Conservation (phyloP, 2,113 vertebrate genomes). For the human region DNA sequence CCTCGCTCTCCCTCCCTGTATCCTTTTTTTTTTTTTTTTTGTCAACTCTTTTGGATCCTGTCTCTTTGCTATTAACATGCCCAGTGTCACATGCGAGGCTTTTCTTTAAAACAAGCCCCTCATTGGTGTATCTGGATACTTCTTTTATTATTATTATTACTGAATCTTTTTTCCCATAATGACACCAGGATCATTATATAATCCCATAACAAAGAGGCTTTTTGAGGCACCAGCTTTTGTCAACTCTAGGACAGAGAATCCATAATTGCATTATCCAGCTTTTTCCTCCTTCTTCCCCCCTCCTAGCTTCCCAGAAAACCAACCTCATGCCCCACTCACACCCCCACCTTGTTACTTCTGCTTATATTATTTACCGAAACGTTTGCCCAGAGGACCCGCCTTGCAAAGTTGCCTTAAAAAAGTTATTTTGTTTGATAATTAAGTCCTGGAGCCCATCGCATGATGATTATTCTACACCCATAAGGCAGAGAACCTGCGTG, state of each 20-base stretch:
- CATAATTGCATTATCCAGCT: slow-evolving; percentile 97
- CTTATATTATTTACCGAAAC: slow-evolving; percentile 84
- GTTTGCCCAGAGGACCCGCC: slow-evolving; percentile 83
- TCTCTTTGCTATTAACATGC: slow-evolving; percentile 86
- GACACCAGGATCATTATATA: slow-evolving; percentile 99
- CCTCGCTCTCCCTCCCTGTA: slow-evolving; percentile 79
- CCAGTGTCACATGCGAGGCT: slow-evolving; percentile 88
- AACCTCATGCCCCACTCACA: slow-evolving; percentile 87
- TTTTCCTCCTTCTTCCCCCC: slow-evolving; percentile 65
- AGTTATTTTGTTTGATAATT: slow-evolving; percentile 91
- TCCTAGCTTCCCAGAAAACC: slow-evolving; percentile 87
- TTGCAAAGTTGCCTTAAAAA: slow-evolving; percentile 92
- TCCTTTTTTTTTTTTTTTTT: slow-evolving; percentile 79
- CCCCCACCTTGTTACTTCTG: slow-evolving; percentile 80
- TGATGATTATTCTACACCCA: slow-evolving; percentile 86
- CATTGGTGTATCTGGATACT: slow-evolving; percentile 92
- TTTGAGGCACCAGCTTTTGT: slow-evolving; percentile 98
- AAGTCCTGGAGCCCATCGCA: slow-evolving; percentile 87
- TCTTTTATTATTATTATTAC: slow-evolving; percentile 91
- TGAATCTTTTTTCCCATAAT: slow-evolving; percentile 96
- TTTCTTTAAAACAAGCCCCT: slow-evolving; percentile 91
- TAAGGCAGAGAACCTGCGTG: slow-evolving; percentile 88
- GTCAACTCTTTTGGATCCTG: slow-evolving; percentile 89
- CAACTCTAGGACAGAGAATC: slow-evolving; percentile 96
- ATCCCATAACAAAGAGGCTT: slow-evolving; percentile 99